These are phyloP conservation scores for Tamandua tetradactyla DNA, from an alignment of 2,797 vertebrate genomes.

Conservation along the genomic window DNA sequence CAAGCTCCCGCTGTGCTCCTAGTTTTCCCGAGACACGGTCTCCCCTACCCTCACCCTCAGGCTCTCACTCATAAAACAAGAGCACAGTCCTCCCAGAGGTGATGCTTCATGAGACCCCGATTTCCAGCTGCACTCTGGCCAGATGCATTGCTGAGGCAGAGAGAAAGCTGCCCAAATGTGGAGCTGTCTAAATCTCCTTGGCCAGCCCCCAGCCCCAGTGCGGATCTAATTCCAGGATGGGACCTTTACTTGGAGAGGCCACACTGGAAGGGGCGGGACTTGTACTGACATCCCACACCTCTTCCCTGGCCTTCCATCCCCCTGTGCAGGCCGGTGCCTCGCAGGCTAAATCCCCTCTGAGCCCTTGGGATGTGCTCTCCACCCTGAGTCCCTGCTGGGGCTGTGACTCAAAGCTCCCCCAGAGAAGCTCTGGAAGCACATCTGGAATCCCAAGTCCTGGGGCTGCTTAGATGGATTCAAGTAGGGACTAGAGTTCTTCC, in stretches of 20 bases:
- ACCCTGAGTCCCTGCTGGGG: background rate
- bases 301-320: slow-evolving; percentile 62
- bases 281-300: background rate
- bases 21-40: background rate
- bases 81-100: slow-evolving; percentile 10
- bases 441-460: too few species aligned
- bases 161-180: background rate
- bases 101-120: slow-evolving; percentile 56
- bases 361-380: background rate
- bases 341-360: background rate
- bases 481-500: background rate
- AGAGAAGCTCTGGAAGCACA: too few species aligned
- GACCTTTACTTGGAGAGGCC: background rate
- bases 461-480: background rate
- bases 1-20: background rate
- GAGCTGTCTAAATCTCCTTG: background rate
- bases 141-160: background rate
- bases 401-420: background rate
- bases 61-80: background rate
- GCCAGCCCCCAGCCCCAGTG: background rate
- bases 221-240: background rate
- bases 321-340: slow-evolving; percentile 22
- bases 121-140: background rate
- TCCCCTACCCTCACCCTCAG: background rate
- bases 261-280: background rate